Base-by-base conservation (phyloP, 2,797 vertebrate genomes). In the Phataginus tricuspis region DNA sequence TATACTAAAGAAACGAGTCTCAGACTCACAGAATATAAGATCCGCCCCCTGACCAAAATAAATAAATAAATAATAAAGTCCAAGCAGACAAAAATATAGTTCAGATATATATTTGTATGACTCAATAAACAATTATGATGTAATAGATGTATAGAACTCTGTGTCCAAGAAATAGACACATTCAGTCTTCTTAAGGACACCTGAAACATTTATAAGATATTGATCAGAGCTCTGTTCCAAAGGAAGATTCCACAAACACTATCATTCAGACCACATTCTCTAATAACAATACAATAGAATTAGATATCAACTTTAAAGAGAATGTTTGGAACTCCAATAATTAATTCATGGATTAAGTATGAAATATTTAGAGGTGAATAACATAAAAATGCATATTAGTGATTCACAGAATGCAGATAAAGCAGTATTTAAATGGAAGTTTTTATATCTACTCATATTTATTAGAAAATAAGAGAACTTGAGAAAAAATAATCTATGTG, bases 261-360 rank as follows among this genome's bases (percentile, higher is more conserved):
- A 61, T 75, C 66, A 78, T 79, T 84, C 90, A 69, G n/a, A 61
- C 66, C 25, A 85, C 49, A 69, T 57, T 87, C 51, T 87, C 59
- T 74, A 13, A 78, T 55, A 90, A 90, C n/a, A 95, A 51, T 45
- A 68, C 51, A 86, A 63, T 82, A 83, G 55, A 95, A 66, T 75
- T 69, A 91, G 37, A 90, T 93, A 75, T 75, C 18, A 69, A 51
- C 29, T 61, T 86, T 94, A 77, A 90, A 71, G 55, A 57, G 25
- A 85, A 94, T 51, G 31, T 83, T 91, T 37, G 69, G 61, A 91
- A 87, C 5, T 27, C 51, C 27, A 90, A 82, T 86, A 69, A 96
- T 88, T 91, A 88, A 87, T 91, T 96, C 79, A 90, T 96, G 39
- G 39, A n/a, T 88, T 84, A 84, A 29, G 79, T 92, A 94, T 94